Evolutionary conservation across 2,113 vertebrate genomes (phyloP), one percentile per base, ranked within the genome.

Genomic region (Boleophthalmus pectinirostris): DNA sequence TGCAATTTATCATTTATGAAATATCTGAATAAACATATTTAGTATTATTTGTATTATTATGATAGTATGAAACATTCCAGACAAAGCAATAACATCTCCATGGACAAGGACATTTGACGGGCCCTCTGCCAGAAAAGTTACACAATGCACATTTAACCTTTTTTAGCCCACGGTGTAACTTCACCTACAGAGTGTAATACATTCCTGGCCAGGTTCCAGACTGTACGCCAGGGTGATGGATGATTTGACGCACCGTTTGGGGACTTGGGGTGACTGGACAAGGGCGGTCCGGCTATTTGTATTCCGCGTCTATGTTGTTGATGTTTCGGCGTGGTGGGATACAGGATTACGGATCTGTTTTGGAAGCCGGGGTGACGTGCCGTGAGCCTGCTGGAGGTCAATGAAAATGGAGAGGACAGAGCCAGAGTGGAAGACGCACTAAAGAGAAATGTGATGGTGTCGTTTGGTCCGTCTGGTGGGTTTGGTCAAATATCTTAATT

Each of bases 191-290:
- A 12, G 10, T 11, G 18, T 7, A n/a, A 1, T 10, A 20, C 1
- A 12, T 68, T 3, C 65, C 23, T 75, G 13, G 7, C 71, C 60
- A 24, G 5, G 43, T 3, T 12, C 47, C 1, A 0, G 56, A 24
- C 45, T 60, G 58, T 77, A 25, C 0, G 56, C 73, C 38, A 20
- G 18, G 54, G 60, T 69, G 80, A 80, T 73, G 35, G 76, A 80
- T 78, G 66, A 51, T 64, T 79, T 76, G 65, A 75, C 72, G 61
- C 0, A 72, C 29, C 72, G 47, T 74, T 79, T 75, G 75, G 76
- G 70, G 78, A 77, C 43, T 79, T 63, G 64, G 78, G 80, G 66
- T 77, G 78, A 72, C 70, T 51, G n/a, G 24, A 18, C 81, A 76
- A 89, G 78, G 79, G 8, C 69, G 45, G n/a, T 16, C 47, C 38